phyloP scores from a whole-genome alignment of 2,797 vertebrate species.

The Melanotaenia trifasciata region DNA sequence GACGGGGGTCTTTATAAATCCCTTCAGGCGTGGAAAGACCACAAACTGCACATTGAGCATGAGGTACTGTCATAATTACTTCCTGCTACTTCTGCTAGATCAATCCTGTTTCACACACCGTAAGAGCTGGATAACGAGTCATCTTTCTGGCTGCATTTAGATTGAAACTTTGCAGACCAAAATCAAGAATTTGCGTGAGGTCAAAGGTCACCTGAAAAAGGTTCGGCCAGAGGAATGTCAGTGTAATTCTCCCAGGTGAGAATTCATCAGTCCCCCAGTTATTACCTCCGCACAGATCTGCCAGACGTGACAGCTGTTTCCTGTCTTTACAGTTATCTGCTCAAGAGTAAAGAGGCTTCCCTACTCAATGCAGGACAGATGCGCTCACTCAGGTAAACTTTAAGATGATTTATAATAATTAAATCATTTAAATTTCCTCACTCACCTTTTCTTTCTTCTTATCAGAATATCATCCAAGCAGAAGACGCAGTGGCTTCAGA shows the following conservation, averaged over 20 bases:
- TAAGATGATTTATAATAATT: not conserved
- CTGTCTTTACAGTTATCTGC: conserved; percentile 83
- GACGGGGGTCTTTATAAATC: conserved; percentile 93
- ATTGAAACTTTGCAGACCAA: conserved; percentile 99
- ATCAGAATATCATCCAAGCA: conserved; percentile 83
- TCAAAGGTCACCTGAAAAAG: conserved; percentile 95
- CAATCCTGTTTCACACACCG: conserved; percentile 67
- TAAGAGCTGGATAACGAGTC: conserved; percentile 6
- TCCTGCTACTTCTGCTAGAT: not conserved
- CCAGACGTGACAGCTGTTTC: conserved; percentile 3
- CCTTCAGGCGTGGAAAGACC: conserved; percentile 96
- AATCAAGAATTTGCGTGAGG: conserved; percentile 97
- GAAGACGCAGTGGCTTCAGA: conserved; percentile 89
- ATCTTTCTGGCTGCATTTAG: conserved; percentile 70
- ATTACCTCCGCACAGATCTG: not conserved
- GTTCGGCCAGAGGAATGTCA: conserved; percentile 96
- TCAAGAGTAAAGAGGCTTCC: conserved; percentile 86
- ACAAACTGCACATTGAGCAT: conserved; percentile 97
- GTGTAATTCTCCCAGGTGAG: conserved; percentile 90
- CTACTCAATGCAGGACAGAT: conserved; percentile 82
- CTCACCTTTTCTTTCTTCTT: not conserved
- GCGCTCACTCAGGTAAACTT: conserved; percentile 87
- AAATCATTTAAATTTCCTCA: not conserved
- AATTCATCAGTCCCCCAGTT: not conserved
- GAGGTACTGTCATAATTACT: conserved; percentile 83